Conservation (phyloP, 1,140 invertebrate species). For the Aphelenchoides avenae region DNA sequence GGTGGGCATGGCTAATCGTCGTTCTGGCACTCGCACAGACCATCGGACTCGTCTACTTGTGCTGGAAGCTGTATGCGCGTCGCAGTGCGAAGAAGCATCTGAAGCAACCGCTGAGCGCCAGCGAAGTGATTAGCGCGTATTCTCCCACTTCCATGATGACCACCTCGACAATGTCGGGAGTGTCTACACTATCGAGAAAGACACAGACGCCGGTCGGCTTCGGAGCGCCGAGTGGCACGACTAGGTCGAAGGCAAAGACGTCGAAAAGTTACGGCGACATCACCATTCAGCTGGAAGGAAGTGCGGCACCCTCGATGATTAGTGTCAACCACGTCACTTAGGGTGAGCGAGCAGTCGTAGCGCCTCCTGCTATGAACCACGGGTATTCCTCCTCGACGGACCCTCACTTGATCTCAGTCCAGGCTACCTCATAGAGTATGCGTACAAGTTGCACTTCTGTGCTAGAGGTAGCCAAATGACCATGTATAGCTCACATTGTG, state of each 20-base stretch:
- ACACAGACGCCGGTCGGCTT: neutral
- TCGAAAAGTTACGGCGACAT: conserved; percentile 12
- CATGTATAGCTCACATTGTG: too few relatives aligned
- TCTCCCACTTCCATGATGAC: conserved; percentile 6
- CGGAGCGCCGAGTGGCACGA: neutral
- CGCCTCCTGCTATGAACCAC: too few relatives aligned
- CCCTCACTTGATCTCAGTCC: too few relatives aligned
- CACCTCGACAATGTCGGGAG: neutral
- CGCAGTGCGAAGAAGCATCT: neutral
- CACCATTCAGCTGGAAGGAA: conserved; percentile 19
- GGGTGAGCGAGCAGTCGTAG: too few relatives aligned
- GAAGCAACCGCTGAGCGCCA: neutral
- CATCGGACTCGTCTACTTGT: conserved; percentile 20
- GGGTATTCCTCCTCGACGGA: too few relatives aligned
- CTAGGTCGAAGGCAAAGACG: neutral
- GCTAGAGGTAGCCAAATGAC: too few relatives aligned
- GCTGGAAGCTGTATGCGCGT: conserved; percentile 18
- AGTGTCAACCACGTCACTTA: neutral
- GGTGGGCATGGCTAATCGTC: conserved; percentile 29
- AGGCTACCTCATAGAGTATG: too few relatives aligned
- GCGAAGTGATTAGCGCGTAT: conserved; percentile 3
- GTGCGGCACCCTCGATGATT: conserved; percentile 6
- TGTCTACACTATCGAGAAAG: neutral
- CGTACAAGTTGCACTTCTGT: too few relatives aligned
- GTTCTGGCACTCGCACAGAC: conserved; percentile 24